Evolutionary conservation across 2,113 vertebrate genomes (phyloP).

Genomic region (Tonatia bakeri): DNA sequence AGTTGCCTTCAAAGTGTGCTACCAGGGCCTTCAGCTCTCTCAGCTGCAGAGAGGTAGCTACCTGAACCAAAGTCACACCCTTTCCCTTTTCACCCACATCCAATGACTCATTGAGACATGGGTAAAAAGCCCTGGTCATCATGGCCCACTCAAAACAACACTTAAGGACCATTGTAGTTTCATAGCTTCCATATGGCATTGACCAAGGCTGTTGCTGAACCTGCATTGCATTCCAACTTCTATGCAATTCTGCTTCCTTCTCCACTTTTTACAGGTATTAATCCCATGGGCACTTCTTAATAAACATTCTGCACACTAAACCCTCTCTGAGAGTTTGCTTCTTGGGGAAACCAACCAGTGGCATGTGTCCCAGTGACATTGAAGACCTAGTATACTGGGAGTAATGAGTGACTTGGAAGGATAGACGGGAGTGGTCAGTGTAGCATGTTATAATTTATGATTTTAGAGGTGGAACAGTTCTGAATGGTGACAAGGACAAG

Average conservation of each 20-base stretch:
- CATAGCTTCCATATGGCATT: not conserved
- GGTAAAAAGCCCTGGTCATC: not conserved
- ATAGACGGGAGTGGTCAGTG: not conserved
- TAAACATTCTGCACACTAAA: not conserved
- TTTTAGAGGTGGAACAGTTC: not conserved
- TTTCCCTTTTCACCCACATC: not conserved
- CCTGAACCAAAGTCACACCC: not conserved
- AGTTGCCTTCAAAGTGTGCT: not conserved
- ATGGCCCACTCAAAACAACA: not conserved
- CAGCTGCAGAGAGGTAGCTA: not conserved
- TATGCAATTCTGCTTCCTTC: not conserved
- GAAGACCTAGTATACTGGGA: not conserved
- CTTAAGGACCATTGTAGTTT: not conserved
- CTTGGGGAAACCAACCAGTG: not conserved
- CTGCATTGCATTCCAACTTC: not conserved
- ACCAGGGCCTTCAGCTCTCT: not conserved
- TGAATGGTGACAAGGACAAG: not conserved
- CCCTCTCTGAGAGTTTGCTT: not conserved
- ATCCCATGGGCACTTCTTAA: not conserved
- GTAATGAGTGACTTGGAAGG: not conserved
- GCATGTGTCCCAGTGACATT: not conserved
- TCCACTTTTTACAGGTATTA: not conserved
- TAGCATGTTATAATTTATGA: not conserved
- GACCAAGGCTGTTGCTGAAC: not conserved
- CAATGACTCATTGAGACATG: not conserved